Percentiles rank a stretch among this genome's conserved stretches.
phyloP scores from a whole-genome alignment of 2,888 invertebrate genomes.

The Hedya salicella region DNA sequence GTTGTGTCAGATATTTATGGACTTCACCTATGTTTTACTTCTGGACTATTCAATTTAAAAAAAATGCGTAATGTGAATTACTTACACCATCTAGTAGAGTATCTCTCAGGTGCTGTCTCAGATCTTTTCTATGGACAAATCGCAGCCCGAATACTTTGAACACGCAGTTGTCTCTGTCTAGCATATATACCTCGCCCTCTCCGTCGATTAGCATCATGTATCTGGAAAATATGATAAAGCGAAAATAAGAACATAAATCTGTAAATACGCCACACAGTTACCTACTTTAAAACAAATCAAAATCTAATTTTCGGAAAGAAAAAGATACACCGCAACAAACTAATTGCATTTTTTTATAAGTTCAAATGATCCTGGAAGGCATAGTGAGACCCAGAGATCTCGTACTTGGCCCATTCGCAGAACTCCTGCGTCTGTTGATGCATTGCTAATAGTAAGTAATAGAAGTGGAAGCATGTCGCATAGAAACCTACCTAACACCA shows the following conservation, averaged over 20 bases:
- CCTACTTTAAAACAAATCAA: too few species aligned
- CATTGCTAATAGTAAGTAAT: slow-evolving; percentile 80
- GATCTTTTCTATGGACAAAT: slow-evolving; percentile 92
- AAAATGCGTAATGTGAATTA: slow-evolving; percentile 34
- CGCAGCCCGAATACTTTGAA: slow-evolving; percentile 92
- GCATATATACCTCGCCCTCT: slow-evolving; percentile 93
- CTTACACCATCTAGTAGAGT: slow-evolving; percentile 97
- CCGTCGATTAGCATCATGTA: slow-evolving; percentile 98
- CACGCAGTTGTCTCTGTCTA: slow-evolving; percentile 97
- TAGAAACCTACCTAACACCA: not conserved
- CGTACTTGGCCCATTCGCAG: slow-evolving; percentile 91
- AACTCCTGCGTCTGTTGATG: slow-evolving; percentile 90
- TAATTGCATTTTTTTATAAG: too few species aligned
- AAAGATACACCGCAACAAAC: too few species aligned
- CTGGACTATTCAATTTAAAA: too few species aligned
- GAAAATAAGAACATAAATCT: too few species aligned
- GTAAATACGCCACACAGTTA: too few species aligned
- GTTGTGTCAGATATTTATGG: too few species aligned
- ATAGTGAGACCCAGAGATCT: slow-evolving; percentile 99
- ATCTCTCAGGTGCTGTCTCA: slow-evolving; percentile 88
- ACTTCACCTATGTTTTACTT: too few species aligned
- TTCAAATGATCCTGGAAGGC: too few species aligned
- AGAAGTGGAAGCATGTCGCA: slow-evolving; percentile 87
- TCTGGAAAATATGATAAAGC: slow-evolving; percentile 70
- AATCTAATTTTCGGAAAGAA: too few species aligned